Evolutionary conservation across 2,113 vertebrate genomes (phyloP).

Genomic region (Laterallus jamaicensis): DNA sequence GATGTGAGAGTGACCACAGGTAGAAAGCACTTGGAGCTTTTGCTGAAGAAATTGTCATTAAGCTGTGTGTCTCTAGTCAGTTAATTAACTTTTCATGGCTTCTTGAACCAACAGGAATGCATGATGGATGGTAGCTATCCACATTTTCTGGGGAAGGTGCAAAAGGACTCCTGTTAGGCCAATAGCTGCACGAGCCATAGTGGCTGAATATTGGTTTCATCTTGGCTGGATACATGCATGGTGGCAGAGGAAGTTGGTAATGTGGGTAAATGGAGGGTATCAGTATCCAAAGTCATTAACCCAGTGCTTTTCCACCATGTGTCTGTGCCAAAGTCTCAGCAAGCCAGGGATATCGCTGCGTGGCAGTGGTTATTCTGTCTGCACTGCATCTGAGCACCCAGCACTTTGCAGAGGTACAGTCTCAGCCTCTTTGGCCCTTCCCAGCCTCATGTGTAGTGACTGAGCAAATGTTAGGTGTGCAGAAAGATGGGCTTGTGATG

Average conservation of each 20-base stretch:
- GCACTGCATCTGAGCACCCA: neutral
- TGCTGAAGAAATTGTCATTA: neutral
- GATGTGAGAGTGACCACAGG: neutral
- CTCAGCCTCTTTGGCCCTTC: neutral
- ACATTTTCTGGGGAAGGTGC: neutral
- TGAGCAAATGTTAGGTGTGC: neutral
- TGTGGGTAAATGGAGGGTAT: neutral
- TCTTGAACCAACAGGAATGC: neutral
- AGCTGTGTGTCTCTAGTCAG: neutral
- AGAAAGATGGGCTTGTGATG: neutral
- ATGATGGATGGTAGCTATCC: neutral
- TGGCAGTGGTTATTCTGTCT: neutral
- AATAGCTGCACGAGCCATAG: neutral
- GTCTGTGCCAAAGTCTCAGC: neutral
- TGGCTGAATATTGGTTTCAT: neutral
- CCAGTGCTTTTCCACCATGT: fast-evolving
- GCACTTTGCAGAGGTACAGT: neutral
- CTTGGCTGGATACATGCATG: neutral
- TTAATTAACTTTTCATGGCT: neutral
- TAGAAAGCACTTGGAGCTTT: neutral
- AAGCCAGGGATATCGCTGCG: neutral
- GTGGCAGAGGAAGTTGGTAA: neutral
- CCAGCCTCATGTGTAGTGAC: neutral
- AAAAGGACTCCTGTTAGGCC: neutral
- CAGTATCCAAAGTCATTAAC: neutral